A percentile compares a stretch with the other conserved stretches of the same genome.
These are phyloP conservation scores for Erpetoichthys calabaricus DNA, from an alignment of 2,797 vertebrate species.

Conservation along the genomic window DNA sequence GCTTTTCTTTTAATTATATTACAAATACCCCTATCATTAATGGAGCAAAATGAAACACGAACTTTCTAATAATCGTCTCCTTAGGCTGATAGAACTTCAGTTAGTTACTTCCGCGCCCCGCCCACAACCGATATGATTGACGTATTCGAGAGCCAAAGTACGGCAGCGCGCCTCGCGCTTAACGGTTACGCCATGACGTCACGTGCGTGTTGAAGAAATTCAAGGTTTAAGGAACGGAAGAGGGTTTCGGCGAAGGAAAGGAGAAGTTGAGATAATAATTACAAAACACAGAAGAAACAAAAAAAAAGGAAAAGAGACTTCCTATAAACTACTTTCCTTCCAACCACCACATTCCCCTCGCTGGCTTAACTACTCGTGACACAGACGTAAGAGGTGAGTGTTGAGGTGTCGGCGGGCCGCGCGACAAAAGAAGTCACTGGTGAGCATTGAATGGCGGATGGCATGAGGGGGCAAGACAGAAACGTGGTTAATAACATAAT, in stretches of 20 bases:
- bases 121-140: slow-evolving; percentile 1
- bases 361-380: too few species aligned
- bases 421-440: too few species aligned
- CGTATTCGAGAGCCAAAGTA: neutral
- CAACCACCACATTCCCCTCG: too few species aligned
- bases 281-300: neutral
- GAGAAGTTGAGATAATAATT: slow-evolving; percentile 1
- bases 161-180: slow-evolving; percentile 1
- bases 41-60: too few species aligned
- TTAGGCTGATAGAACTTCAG: too few species aligned
- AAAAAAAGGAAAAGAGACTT: neutral
- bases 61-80: too few species aligned
- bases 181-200: slow-evolving; percentile 13
- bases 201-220: slow-evolving; percentile 7
- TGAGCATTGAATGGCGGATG: slow-evolving; percentile 8
- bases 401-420: neutral
- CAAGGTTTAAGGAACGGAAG: slow-evolving; percentile 8
- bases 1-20: too few species aligned
- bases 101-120: slow-evolving; percentile 1
- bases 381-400: slow-evolving; percentile 3
- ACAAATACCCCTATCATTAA: too few species aligned
- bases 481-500: too few species aligned
- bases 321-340: neutral
- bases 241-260: slow-evolving; percentile 8
- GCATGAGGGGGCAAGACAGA: neutral